Evolutionary conservation across 2,113 vertebrate genomes (phyloP).

Genomic region (Vanacampus margaritifer): DNA sequence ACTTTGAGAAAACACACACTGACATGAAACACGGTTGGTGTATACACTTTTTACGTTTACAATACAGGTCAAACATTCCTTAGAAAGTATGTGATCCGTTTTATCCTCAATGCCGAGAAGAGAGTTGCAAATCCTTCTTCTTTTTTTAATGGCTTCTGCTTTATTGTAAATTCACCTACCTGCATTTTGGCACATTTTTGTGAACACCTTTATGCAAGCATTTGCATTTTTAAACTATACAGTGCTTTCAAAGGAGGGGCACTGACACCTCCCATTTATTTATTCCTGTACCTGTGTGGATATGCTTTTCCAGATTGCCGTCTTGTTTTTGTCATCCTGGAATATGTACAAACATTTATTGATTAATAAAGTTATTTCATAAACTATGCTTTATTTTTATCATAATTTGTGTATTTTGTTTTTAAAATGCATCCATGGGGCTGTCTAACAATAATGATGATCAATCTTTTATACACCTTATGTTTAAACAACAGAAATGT

Average conservation of each 20-base stretch:
- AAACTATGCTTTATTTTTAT: neutral
- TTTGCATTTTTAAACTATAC: neutral
- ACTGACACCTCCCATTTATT: slow-evolving; percentile 24
- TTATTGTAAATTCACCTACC: slow-evolving; percentile 2
- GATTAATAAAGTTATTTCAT: slow-evolving; percentile 29
- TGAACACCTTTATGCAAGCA: neutral
- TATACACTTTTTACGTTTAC: neutral
- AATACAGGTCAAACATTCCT: neutral
- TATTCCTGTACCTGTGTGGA: slow-evolving; percentile 26
- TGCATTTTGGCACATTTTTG: slow-evolving; percentile 2
- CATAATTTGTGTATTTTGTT: too few species aligned
- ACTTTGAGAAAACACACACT: neutral
- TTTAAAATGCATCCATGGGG: too few species aligned
- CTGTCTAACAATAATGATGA: too few species aligned
- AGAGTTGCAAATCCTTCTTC: neutral
- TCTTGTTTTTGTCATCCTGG: slow-evolving; percentile 10
- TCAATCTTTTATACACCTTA: too few species aligned
- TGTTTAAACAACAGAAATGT: too few species aligned
- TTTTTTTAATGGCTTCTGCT: neutral
- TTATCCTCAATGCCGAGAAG: neutral
- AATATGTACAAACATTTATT: slow-evolving; percentile 10
- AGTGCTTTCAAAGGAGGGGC: neutral
- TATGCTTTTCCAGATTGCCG: neutral
- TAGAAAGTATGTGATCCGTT: neutral
- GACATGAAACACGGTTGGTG: neutral